These are phyloP conservation scores for Phortica variegata DNA, from an alignment of 1,140 invertebrate species.

Conservation along the genomic window DNA sequence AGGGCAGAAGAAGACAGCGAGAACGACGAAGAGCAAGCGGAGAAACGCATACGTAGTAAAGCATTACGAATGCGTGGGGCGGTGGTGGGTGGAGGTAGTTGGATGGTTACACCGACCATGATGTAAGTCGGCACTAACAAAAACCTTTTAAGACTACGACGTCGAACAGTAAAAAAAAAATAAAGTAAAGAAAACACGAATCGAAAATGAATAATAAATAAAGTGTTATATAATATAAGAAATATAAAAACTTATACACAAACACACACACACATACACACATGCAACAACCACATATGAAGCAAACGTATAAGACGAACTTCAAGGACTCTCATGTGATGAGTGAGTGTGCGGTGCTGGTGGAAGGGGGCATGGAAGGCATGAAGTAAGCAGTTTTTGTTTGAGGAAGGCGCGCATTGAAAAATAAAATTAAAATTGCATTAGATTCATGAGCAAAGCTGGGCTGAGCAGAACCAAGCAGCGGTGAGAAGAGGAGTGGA, in stretches of 20 bases:
- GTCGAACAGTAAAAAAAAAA: constrained; percentile 54
- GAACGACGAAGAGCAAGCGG: background rate
- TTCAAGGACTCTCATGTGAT: background rate
- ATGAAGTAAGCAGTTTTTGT: constrained; percentile 36
- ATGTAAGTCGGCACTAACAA: no score
- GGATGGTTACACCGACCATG: constrained; percentile 36
- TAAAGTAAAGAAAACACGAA: constrained; percentile 54
- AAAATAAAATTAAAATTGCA: constrained; percentile 55
- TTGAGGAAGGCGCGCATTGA: constrained; percentile 47
- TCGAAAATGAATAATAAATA: constrained; percentile 55
- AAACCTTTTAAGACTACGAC: no score
- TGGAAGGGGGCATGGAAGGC: background rate
- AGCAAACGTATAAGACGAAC: constrained; percentile 1
- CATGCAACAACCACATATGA: background rate
- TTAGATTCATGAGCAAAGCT: constrained; percentile 29
- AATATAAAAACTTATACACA: constrained; percentile 35
- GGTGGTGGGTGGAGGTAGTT: background rate
- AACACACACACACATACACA: background rate
- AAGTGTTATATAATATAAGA: constrained; percentile 55
- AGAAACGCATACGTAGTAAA: background rate
- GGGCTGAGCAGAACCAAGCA: background rate
- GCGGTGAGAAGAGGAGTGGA: constrained; percentile 4
- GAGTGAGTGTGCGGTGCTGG: background rate
- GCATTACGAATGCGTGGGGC: no score
- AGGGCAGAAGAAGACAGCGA: constrained; percentile 22